Conservation (phyloP, 2,113 vertebrate genomes). For the Microcebus jonahi region DNA sequence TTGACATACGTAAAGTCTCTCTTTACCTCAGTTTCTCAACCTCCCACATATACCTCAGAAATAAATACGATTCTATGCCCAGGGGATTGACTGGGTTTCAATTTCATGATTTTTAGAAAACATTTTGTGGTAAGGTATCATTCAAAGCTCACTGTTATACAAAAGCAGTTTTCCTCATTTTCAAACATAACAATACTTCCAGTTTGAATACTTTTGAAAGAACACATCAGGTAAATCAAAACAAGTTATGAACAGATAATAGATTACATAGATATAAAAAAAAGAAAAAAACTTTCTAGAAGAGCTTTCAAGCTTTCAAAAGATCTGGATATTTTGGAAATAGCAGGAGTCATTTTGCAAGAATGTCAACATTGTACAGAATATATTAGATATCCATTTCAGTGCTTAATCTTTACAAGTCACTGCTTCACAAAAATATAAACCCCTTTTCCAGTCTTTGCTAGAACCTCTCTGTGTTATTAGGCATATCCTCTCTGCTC, state of each 20-base stretch:
- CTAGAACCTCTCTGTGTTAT: background rate
- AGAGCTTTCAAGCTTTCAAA: background rate
- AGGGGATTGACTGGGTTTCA: background rate
- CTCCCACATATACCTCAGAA: background rate
- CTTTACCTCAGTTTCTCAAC: accelerated
- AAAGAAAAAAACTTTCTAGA: background rate
- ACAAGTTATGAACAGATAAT: background rate
- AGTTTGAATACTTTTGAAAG: background rate
- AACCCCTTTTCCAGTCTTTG: background rate
- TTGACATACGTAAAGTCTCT: background rate
- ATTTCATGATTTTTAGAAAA: background rate
- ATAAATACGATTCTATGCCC: background rate
- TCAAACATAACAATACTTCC: background rate
- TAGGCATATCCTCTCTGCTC: background rate
- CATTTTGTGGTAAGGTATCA: background rate
- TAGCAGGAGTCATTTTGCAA: background rate
- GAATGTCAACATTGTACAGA: background rate
- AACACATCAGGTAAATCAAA: background rate
- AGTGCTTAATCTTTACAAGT: background rate
- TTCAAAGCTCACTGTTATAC: background rate
- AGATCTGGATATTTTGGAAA: background rate
- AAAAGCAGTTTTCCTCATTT: background rate
- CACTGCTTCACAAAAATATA: background rate
- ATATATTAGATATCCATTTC: background rate
- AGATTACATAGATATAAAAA: background rate